Evolutionary conservation across 1,140 invertebrate species (phyloP).

Genomic region (Anoplolepis gracilipes): DNA sequence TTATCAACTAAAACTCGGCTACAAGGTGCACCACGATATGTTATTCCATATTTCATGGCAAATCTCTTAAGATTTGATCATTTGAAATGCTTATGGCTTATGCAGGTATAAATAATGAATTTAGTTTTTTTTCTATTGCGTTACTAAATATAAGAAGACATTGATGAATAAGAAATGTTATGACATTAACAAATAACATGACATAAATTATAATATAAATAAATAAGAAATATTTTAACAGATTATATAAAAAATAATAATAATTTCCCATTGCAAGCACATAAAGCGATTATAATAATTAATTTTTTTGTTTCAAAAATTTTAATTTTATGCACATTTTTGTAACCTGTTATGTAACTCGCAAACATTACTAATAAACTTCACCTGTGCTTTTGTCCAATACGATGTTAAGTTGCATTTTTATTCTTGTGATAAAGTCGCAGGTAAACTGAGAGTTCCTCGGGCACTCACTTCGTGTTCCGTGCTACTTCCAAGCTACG

Average conservation of each 20-base stretch:
- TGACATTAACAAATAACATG: too few species aligned
- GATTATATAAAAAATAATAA: not conserved
- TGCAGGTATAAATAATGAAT: not conserved
- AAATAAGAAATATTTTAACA: not conserved
- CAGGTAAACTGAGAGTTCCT: conserved; percentile 58
- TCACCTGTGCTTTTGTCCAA: not conserved
- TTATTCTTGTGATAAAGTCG: conserved; percentile 18
- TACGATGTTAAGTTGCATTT: conserved; percentile 17
- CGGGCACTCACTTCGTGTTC: conserved; percentile 53
- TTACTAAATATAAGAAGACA: too few species aligned
- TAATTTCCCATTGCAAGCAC: not conserved
- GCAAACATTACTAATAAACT: conserved; percentile 14
- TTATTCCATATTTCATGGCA: not conserved
- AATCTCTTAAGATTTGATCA: not conserved
- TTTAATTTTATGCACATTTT: not conserved
- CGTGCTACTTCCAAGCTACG: not conserved
- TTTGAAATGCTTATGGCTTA: not conserved
- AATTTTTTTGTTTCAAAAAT: not conserved
- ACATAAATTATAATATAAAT: too few species aligned
- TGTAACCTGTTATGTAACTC: not conserved
- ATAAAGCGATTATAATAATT: conserved; percentile 2
- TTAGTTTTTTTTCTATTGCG: too few species aligned
- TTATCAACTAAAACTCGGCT: not conserved
- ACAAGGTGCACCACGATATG: not conserved
- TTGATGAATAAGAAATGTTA: too few species aligned